phyloP scores from a whole-genome alignment of 1,140 invertebrate genomes.

The Linepithema humile region DNA sequence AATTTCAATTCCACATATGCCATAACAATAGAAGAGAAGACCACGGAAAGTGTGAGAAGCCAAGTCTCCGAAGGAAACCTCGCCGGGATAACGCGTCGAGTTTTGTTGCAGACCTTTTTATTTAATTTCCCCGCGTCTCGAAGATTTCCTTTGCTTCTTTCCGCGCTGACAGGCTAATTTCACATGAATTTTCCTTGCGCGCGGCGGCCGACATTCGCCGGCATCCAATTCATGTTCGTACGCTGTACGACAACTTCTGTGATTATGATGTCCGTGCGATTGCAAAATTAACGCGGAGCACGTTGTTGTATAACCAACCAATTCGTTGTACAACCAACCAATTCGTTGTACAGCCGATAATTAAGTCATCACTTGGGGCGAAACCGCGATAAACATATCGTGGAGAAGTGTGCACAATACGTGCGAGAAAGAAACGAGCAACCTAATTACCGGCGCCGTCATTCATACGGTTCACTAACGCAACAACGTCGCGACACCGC shows the following conservation, averaged over 20 bases:
- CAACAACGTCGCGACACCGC: not conserved
- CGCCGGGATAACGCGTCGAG: not conserved
- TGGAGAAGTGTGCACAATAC: not conserved
- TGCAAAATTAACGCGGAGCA: not conserved
- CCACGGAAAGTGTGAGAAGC: not conserved
- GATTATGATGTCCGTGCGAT: not conserved
- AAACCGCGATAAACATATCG: not conserved
- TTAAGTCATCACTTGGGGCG: not conserved
- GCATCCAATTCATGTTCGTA: not conserved
- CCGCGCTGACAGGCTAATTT: conserved; percentile 15
- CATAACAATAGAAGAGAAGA: not conserved
- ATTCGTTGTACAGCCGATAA: conserved; percentile 14
- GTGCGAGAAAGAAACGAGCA: not conserved
- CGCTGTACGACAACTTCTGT: not conserved
- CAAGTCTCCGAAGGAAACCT: not conserved
- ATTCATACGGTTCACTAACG: not conserved
- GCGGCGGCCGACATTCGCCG: not conserved
- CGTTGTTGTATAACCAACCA: not conserved
- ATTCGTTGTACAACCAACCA: too few relatives aligned
- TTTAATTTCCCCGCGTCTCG: not conserved
- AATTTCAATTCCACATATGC: not conserved
- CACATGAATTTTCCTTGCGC: not conserved
- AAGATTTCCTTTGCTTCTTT: not conserved
- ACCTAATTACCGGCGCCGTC: not conserved
- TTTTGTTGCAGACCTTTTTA: not conserved